phyloP scores from a whole-genome alignment of 2,797 vertebrate genomes.

The Clarias platycephalus region DNA sequence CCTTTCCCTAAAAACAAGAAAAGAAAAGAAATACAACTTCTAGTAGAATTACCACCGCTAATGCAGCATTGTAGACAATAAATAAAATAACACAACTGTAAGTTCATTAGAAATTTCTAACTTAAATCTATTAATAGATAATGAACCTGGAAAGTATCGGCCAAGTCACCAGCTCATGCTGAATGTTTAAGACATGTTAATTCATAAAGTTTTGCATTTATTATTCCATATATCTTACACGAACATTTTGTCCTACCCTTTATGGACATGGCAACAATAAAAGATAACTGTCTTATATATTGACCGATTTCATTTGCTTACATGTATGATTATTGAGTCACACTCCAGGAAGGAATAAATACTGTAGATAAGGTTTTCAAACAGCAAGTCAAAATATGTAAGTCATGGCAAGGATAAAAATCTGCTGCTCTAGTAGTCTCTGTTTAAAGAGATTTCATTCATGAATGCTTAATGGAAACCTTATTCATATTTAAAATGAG shows the following conservation, averaged over 20 bases:
- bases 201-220: no score
- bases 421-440: not conserved
- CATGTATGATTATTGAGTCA: not conserved
- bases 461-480: conserved; percentile 11
- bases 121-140: not conserved
- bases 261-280: not conserved
- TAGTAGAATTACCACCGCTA: not conserved
- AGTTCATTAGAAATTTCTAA: not conserved
- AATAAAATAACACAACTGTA: not conserved
- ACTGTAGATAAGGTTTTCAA: not conserved
- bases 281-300: not conserved
- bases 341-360: not conserved
- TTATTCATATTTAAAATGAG: conserved; percentile 28
- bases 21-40: not conserved
- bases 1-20: not conserved
- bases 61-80: not conserved
- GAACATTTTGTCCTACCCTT: not conserved
- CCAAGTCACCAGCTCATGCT: not conserved
- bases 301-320: not conserved
- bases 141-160: not conserved
- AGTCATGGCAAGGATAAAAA: not conserved
- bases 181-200: no score
- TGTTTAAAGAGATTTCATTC: not conserved
- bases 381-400: not conserved
- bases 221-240: not conserved